phyloP scores from a whole-genome alignment of 2,113 vertebrate genomes.

The Astatoreochromis straeleni region DNA sequence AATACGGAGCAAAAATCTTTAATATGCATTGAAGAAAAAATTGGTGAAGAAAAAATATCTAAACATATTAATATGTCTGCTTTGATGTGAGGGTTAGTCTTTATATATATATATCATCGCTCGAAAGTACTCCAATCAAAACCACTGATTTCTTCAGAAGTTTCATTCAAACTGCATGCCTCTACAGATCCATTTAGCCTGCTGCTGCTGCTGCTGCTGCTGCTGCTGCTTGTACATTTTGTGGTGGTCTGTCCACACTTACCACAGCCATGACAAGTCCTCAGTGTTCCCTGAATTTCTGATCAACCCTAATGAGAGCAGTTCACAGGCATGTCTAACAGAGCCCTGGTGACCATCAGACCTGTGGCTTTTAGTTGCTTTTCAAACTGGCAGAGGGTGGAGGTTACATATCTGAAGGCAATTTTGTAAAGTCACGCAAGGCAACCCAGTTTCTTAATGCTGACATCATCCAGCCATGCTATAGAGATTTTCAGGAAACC shows the following conservation, averaged over 20 bases:
- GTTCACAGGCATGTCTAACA: not conserved
- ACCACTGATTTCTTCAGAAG: not conserved
- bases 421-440: slow-evolving; percentile 53
- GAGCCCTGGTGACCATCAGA: slow-evolving; percentile 14
- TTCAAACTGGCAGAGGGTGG: slow-evolving; percentile 29
- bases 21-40: not conserved
- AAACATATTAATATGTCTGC: too few relatives aligned
- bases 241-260: not conserved
- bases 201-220: too few relatives aligned
- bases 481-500: slow-evolving; percentile 12
- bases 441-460: slow-evolving; percentile 2
- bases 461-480: slow-evolving; percentile 2
- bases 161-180: not conserved
- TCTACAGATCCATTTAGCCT: not conserved
- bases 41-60: too few relatives aligned
- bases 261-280: not conserved
- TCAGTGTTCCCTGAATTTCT: slow-evolving; percentile 4
- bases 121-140: too few relatives aligned
- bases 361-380: slow-evolving; percentile 36
- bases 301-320: not conserved
- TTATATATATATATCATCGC: too few relatives aligned
- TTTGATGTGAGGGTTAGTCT: too few relatives aligned
- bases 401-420: slow-evolving; percentile 34
- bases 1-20: not conserved
- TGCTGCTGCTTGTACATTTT: not conserved